Base-by-base conservation (phyloP, 2,797 vertebrate species). In the Gambelia wislizenii region DNA sequence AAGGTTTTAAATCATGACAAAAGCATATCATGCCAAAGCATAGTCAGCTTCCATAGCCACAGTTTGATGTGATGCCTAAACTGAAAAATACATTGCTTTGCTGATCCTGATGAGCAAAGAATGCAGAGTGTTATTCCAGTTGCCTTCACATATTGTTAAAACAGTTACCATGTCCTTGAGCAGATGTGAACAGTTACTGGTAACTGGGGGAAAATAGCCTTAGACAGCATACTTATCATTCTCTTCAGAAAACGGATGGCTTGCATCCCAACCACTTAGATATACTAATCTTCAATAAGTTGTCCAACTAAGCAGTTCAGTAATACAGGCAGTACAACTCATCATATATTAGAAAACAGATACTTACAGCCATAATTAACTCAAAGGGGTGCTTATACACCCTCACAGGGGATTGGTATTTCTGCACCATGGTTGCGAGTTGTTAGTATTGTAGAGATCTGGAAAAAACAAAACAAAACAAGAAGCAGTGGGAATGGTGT, bases 361-460 rank as follows among this genome's bases (percentile, higher is more conserved):
- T 96, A 98, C 98, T 98, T 96, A 99, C 99, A 92, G 97, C 98
- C 98, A 99, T 99, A 92, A 99, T 98, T 72, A 99, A 92, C 92
- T 99, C 99, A 96, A 99, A 99, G 13, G 98, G 97, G 91, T 98
- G 96, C 87, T 99, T 99, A 95, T 99, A 99, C 94, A 99, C 98
- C 97, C 98, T 95, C 2, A 99, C 98, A 0, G 99, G 99, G 27
- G 98, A 99, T 91, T 99, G 99, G 96, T 99, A 99, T 92, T 99
- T 98, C 94, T 99, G 99, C 95, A 99, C 99, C 99, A 99, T 99
- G 91, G 93, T 89, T 96, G 96, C 84, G 78, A 87, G 74, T 69
- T 4, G 70, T 74, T 16, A 90, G 94, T 83, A 74, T 90, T 90
- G 92, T 82, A 96, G 89, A 92, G 90, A 95, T 95, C 96, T 97